Base-by-base conservation (phyloP, 2,113 vertebrate genomes). In the Harpagus bidentatus region DNA sequence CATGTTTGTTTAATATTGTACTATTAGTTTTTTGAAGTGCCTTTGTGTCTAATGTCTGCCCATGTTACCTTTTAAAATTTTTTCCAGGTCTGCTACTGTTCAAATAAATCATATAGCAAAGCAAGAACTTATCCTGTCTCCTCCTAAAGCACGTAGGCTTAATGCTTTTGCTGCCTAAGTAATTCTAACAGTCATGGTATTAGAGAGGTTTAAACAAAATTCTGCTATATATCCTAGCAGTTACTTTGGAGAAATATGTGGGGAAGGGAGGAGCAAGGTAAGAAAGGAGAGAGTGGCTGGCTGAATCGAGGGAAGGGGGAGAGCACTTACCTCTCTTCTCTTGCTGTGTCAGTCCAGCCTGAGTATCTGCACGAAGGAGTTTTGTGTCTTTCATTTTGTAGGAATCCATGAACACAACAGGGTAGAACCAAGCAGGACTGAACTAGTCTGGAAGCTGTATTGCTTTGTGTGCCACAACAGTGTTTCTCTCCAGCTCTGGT, bases 381-480 rank as follows among this genome's bases (percentile, higher is more conserved):
- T 96, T 79, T 72, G 86, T 95, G 92, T 91, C 87, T 79, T 79
- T 87, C 22, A 7, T 70, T 95, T 97, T 86, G 82, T 65, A 88
- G 92, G 91, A 94, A 65, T 95, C 91, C 92, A 67, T 17, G 78
- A 97, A 91, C 59, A 69, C 67, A 74, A 26, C 29, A 69, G 78
- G 74, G 73, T 93, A 84, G 82, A 91, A 94, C 34, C 67, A 36
- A 83, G 74, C 92, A 97, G 97, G 95, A 93, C 92, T 82, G 53
- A 81, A 87, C 85, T 92, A 86, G 95, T 74, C 72, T 7, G 26
- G 86, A 53, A 95, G 71, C 76, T 90, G 85, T 80, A 77, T 93
- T 97, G 77, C 85, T 90, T 86, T 79, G 71, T 76, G 91, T 88
- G 90, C 83, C 92, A 81, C 95, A 87, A 50, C 11, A 21, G 18